Conservation (phyloP, 2,888 invertebrate genomes). For the Temnothorax ravouxi region DNA sequence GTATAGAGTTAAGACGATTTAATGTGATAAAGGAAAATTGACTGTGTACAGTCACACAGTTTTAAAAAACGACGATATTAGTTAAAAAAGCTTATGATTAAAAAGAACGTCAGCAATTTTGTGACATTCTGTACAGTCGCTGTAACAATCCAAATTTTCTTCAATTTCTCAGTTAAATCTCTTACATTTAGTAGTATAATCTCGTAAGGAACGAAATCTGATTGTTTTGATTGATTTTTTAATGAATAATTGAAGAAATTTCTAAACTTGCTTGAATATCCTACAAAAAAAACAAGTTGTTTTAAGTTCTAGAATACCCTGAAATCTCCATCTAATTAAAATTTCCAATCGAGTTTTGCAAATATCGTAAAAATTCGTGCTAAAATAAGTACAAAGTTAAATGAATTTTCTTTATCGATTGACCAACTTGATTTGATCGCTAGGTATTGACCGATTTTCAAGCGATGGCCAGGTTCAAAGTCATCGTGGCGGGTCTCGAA, state of each 20-base stretch:
- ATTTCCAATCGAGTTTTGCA: neutral
- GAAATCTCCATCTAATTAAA: neutral
- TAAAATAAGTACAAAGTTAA: neutral
- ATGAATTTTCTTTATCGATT: neutral
- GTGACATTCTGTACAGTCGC: slow-evolving; percentile 9
- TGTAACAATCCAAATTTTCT: neutral
- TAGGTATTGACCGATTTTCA: slow-evolving; percentile 48
- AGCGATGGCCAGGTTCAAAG: slow-evolving; percentile 81
- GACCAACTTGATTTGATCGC: neutral
- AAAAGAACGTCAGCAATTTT: neutral
- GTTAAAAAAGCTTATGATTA: neutral
- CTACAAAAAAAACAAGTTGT: neutral
- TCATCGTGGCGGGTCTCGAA: slow-evolving; percentile 80
- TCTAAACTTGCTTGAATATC: neutral
- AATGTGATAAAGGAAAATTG: neutral
- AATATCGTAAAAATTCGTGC: neutral
- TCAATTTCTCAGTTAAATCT: slow-evolving; percentile 7
- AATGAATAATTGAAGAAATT: neutral
- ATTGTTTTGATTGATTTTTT: neutral
- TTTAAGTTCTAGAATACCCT: neutral
- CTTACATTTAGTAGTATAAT: neutral
- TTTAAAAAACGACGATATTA: no score
- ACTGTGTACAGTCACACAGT: neutral
- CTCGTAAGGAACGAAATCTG: neutral
- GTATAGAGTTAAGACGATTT: neutral